These are phyloP conservation scores for Lutraria lutraria DNA, from an alignment of 2,888 invertebrate genomes.

Conservation along the genomic window DNA sequence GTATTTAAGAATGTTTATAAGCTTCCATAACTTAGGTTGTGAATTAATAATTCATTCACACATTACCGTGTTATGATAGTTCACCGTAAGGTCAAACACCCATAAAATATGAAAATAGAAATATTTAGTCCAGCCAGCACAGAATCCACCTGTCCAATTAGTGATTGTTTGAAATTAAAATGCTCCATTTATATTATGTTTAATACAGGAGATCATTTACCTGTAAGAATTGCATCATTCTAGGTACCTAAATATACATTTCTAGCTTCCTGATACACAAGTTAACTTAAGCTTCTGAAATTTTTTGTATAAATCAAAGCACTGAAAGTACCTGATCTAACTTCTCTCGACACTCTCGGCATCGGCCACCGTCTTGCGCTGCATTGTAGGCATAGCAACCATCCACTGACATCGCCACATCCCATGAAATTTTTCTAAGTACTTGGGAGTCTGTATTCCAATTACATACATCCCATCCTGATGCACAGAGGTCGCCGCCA, in stretches of 20 bases:
- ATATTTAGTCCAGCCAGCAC: not conserved
- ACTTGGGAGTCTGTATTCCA: conserved; percentile 73
- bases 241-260: no score
- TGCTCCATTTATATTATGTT: no score
- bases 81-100: not conserved
- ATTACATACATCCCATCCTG: conserved; percentile 83
- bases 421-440: conserved; percentile 81
- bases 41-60: conserved; percentile 17
- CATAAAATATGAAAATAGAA: not conserved
- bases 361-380: conserved; percentile 84
- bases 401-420: conserved; percentile 77
- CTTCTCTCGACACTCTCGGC: conserved; percentile 80
- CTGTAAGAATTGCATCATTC: no score
- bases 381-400: conserved; percentile 85
- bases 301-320: not conserved
- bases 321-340: conserved; percentile 76
- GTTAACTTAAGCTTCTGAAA: no score
- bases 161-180: no score
- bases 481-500: conserved; percentile 78
- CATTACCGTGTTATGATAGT: conserved; percentile 1
- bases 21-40: not conserved
- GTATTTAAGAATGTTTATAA: not conserved
- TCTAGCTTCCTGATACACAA: no score
- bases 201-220: no score
- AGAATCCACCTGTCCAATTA: not conserved